Conservation (phyloP, 1,140 invertebrate species). For the Brachionus sp. region DNA sequence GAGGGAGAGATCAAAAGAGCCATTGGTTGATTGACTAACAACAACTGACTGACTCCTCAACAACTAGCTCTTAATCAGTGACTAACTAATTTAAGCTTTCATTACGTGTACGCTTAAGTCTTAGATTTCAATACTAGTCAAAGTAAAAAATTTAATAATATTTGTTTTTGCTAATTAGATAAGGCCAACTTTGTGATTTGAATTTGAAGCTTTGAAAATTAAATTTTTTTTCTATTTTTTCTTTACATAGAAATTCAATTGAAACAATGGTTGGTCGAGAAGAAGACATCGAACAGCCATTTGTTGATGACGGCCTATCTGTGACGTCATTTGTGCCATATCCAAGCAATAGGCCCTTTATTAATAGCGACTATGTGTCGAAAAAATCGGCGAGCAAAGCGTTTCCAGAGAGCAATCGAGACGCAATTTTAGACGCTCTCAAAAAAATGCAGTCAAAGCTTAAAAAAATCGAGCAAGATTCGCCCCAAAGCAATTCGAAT, state of each 20-base stretch:
- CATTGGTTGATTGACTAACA: not conserved
- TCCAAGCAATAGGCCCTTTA: not conserved
- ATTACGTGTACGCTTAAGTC: not conserved
- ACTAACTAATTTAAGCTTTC: not conserved
- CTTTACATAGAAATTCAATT: not conserved
- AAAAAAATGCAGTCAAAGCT: conserved; percentile 32
- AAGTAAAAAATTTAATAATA: not conserved
- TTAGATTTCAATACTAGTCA: not conserved
- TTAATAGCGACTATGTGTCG: not conserved
- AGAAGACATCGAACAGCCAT: not conserved
- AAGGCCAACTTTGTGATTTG: not conserved
- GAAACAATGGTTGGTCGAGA: conserved; percentile 11
- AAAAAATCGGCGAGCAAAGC: not conserved
- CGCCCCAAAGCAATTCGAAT: not conserved
- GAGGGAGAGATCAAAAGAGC: not conserved
- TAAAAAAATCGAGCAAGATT: not conserved
- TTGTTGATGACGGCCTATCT: not conserved
- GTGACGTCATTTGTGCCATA: not conserved
- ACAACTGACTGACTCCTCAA: conserved; percentile 4
- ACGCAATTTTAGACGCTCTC: not conserved
- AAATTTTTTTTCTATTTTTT: not conserved
- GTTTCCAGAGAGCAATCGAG: not conserved
- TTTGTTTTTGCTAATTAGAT: not conserved
- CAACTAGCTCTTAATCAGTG: not conserved
- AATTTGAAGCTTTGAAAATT: not conserved